Percentiles rank a stretch among this genome's conserved stretches.
Evolutionary conservation across 2,888 invertebrate genomes (phyloP).

Genomic region (Fragum fragum): DNA sequence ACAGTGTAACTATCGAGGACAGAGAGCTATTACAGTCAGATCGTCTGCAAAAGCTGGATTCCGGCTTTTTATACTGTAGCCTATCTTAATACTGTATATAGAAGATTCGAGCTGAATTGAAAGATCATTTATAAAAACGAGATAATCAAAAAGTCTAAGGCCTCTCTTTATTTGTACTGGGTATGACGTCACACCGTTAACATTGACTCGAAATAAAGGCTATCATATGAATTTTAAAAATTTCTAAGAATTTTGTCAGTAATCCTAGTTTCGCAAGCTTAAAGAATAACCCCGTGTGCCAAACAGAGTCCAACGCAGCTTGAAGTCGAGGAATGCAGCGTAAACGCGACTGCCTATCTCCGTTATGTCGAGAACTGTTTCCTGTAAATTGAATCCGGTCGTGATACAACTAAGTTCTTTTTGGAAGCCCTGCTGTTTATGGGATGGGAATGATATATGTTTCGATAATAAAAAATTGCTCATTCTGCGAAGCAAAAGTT

Average conservation of each 20-base stretch:
- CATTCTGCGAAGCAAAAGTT: background rate
- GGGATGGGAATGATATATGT: background rate
- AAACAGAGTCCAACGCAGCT: background rate
- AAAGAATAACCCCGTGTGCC: background rate
- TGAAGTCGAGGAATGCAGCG: background rate
- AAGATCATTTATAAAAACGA: slow-evolving; percentile 1
- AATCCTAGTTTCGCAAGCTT: background rate
- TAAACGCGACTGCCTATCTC: background rate
- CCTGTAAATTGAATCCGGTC: background rate
- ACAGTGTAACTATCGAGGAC: too few relatives aligned
- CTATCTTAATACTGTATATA: background rate
- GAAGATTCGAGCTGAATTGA: background rate
- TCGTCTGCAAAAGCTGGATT: slow-evolving; percentile 11
- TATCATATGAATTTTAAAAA: background rate
- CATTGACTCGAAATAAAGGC: background rate
- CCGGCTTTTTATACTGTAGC: background rate
- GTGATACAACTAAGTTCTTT: slow-evolving; percentile 10
- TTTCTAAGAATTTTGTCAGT: background rate
- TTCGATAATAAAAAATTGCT: background rate
- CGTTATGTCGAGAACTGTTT: background rate
- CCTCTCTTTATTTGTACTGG: background rate
- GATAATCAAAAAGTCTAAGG: background rate
- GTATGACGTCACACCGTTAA: background rate
- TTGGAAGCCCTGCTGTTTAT: background rate
- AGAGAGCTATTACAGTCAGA: slow-evolving; percentile 1